Base-by-base conservation (phyloP, 2,888 invertebrate genomes). In the Nebria brevicollis region DNA sequence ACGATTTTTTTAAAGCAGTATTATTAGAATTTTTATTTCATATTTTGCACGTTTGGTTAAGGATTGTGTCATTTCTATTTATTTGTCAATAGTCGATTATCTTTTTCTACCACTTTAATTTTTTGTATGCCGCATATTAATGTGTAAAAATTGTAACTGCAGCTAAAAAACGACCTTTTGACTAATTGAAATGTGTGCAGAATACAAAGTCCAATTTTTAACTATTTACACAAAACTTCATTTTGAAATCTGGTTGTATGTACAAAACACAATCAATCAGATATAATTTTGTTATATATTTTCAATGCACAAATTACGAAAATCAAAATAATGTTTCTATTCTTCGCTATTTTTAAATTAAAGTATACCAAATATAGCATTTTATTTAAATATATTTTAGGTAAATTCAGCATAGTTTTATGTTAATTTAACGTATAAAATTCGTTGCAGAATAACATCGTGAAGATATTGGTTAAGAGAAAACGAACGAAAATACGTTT, bases 121-220 rank as follows among this genome's bases (percentile, higher is more conserved):
- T 54, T 43, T 54, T 54, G 54, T 54, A 54, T 54, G 54, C 54
- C 54, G 54, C 54, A 54, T 54, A 54, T 54, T 54, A 54, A 54
- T 54, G 54, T 54, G 2, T 2, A 8, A 54, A 11, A 54, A 11
- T 54, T 54, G 54, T 54, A 54, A 54, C 54, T 54, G 54, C 54
- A 54, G 13, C 8, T 54, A 54, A 54, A 54, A 54, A 54, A 54
- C 54, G 13, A 54, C 13, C 64, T 70, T 54, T 72, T 72, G 70
- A 34, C 77, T 77, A 77, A 43, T 75, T 41, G 70, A 76, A 68
- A 77, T 77, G 77, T 77, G 77, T 77, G 77, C 77, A 77, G 77
- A 77, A 77, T 77, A 77, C 77, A 77, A 77, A 76, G 65, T 68
- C 54, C 54, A 54, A 54, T 54, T 54, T 54, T 54, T 54, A 11